A percentile compares a stretch with the other conserved stretches of the same genome.
Evolutionary conservation across 2,113 vertebrate genomes (phyloP).

Genomic region (Cercocebus atys): DNA sequence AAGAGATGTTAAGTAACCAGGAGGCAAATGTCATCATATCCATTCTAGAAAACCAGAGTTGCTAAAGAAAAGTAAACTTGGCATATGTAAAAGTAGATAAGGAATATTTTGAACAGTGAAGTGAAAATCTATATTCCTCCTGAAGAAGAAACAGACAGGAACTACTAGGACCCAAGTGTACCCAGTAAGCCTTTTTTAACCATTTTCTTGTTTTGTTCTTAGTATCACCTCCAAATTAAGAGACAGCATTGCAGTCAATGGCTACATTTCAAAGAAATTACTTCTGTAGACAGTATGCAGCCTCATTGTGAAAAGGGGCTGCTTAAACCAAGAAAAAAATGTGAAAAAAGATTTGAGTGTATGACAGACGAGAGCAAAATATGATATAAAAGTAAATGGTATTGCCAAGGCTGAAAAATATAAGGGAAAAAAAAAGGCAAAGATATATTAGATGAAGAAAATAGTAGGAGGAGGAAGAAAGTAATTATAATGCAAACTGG

Average conservation of each 20-base stretch:
- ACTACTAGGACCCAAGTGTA: neutral
- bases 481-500: neutral
- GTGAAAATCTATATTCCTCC: neutral
- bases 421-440: neutral
- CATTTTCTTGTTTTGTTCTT: neutral
- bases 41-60: neutral
- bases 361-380: neutral
- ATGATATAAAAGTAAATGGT: neutral
- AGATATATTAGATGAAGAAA: neutral
- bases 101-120: neutral
- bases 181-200: neutral
- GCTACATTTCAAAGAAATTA: neutral
- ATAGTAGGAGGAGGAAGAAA: neutral
- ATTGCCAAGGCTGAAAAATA: neutral
- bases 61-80: neutral
- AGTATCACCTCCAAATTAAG: neutral
- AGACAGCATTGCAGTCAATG: neutral
- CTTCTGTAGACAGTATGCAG: neutral
- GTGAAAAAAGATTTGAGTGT: neutral
- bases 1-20: neutral
- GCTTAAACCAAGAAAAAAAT: neutral
- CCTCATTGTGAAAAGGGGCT: neutral
- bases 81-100: neutral
- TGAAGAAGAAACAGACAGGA: neutral
- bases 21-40: neutral